Evolutionary conservation across 1,140 invertebrate genomes (phyloP), one percentile per base, ranked within the genome.

Genomic region (Rhynchophorus ferrugineus): DNA sequence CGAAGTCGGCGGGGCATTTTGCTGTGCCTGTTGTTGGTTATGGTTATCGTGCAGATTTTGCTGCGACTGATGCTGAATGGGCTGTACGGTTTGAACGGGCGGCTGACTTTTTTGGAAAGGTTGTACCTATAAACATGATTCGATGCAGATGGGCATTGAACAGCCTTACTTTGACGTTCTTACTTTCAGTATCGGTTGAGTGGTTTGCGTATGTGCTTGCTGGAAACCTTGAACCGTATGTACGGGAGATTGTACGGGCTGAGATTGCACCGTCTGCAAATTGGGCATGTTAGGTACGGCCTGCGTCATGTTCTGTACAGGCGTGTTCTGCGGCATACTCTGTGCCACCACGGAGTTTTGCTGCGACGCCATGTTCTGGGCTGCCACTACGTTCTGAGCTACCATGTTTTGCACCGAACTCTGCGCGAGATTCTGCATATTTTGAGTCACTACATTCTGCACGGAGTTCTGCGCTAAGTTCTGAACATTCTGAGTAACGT

Each of bases 71-170:
- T 58, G 56, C 42, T 61, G 60, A 34, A 59, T 59, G 8, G 65
- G 65, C 43, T 67, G 65, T 2, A 67, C 65, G 1, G 65, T 63
- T 48, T 66, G 65, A 8, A 67, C 65, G 0, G 65, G 65, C 29
- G 64, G 62, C 39, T 67, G 65, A n/a, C 54, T 47, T 43, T 67
- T 67, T 54, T 65, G 64, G 43, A 67, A 67, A 13, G 65, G 65
- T 39, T 67, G 65, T 3, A 67, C 65, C 50, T 52, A 22, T 20
- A 37, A 37, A 14, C 14, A 33, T 6, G 5, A 33, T 33, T 33
- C 5, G 11, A 33, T 33, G 11, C 5, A 33, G 11, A 29, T 29
- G 5, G 24, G 24, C 24, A 29, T 29, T 29, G n/a, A n/a, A n/a
- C n/a, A n/a, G n/a, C n/a, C n/a, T n/a, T 11, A 29, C 11, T 29